Evolutionary conservation across 1,140 invertebrate species (phyloP).

Genomic region (Bacillus rossius): DNA sequence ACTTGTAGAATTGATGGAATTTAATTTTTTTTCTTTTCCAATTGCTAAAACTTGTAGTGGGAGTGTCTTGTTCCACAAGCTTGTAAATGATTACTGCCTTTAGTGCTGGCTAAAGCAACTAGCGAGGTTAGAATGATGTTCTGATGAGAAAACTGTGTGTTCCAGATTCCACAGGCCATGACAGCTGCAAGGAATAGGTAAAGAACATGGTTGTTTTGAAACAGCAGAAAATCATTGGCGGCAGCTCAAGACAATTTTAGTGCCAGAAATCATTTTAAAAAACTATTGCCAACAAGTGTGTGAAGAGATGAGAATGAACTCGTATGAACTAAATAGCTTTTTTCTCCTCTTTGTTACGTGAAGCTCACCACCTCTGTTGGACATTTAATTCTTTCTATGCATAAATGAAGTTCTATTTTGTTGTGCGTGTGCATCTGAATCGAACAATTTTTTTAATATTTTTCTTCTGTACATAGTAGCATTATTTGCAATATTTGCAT

Average conservation of each 20-base stretch:
- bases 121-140: not conserved
- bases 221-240: not conserved
- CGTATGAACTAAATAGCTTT: not conserved
- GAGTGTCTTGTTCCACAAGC: too few species aligned
- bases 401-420: constrained; percentile 11
- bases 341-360: constrained; percentile 5
- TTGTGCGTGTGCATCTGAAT: constrained; percentile 5
- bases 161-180: constrained; percentile 69
- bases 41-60: too few species aligned
- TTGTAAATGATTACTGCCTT: too few species aligned
- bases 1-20: too few species aligned
- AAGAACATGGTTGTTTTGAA: not conserved
- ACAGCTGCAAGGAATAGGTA: constrained; percentile 56
- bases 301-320: constrained; percentile 1
- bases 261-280: constrained; percentile 11
- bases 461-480: constrained; percentile 14
- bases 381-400: not conserved
- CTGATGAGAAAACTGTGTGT: constrained; percentile 16
- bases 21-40: too few species aligned
- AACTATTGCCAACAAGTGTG: constrained; percentile 6
- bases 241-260: not conserved
- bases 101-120: too few species aligned
- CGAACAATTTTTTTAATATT: constrained; percentile 10
- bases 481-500: not conserved
- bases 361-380: constrained; percentile 13